These are phyloP conservation scores for Cerceris rybyensis DNA, from an alignment of 2,888 invertebrate genomes.

Conservation along the genomic window DNA sequence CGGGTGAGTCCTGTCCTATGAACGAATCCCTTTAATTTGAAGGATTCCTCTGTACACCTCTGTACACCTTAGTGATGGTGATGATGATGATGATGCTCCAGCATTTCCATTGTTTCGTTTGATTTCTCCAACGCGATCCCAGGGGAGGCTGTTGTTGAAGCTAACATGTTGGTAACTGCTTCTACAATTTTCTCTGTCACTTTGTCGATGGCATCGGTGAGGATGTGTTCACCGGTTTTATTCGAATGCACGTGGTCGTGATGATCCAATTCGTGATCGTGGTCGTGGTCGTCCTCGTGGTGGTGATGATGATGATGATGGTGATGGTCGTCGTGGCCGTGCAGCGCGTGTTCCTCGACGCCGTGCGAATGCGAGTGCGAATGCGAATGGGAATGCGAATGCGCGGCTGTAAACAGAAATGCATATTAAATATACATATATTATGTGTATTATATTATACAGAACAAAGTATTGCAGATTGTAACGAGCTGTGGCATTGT, in stretches of 20 bases:
- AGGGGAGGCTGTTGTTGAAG: constrained; percentile 49
- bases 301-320: constrained; percentile 14
- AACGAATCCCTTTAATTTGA: too few relatives aligned
- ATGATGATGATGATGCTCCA: constrained; percentile 35
- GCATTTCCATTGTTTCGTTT: constrained; percentile 18
- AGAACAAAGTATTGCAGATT: too few relatives aligned
- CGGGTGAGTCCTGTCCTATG: too few relatives aligned
- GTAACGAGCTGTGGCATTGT: too few relatives aligned
- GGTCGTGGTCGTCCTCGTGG: constrained; percentile 18
- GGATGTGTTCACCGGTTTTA: constrained; percentile 26
- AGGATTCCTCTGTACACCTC: background rate
- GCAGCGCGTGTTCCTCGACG: constrained; percentile 37
- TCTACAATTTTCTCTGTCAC: constrained; percentile 70
- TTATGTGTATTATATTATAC: too few relatives aligned
- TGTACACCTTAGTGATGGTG: background rate
- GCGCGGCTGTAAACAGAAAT: constrained; percentile 71
- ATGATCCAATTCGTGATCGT: constrained; percentile 41
- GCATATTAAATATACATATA: background rate
- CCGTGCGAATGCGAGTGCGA: constrained; percentile 69
- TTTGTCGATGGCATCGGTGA: constrained; percentile 62
- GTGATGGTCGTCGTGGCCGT: constrained; percentile 28
- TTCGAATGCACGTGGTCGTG: constrained; percentile 50
- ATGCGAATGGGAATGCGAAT: constrained; percentile 72
- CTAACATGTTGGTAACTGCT: constrained; percentile 61
- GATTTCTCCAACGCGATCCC: background rate